These are phyloP conservation scores for Bombylius major DNA, from an alignment of 2,888 invertebrate species.

Conservation along the genomic window DNA sequence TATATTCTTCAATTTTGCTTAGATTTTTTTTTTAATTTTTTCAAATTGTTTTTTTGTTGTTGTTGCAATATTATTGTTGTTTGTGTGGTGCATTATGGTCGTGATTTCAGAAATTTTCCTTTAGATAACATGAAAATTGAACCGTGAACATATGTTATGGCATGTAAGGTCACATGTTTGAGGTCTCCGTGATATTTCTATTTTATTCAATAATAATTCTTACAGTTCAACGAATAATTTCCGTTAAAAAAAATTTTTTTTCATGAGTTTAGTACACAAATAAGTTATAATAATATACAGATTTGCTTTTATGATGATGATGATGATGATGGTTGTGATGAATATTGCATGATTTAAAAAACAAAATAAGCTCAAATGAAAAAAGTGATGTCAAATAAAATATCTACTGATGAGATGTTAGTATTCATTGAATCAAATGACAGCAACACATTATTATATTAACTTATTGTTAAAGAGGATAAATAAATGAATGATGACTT, in stretches of 20 bases:
- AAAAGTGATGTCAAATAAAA: constrained; percentile 4
- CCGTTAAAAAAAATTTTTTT: constrained; percentile 1
- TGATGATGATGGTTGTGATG: no score
- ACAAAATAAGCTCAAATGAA: background rate
- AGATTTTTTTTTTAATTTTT: no score
- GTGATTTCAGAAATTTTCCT: constrained; percentile 9
- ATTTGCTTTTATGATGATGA: no score
- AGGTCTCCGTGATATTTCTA: constrained; percentile 9
- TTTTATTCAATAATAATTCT: constrained; percentile 4
- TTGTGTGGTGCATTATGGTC: background rate
- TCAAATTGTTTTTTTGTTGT: no score
- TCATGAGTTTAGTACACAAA: background rate
- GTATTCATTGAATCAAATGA: background rate
- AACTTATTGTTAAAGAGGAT: no score
- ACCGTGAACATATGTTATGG: constrained; percentile 13
- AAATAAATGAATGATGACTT: no score
- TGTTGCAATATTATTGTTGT: no score
- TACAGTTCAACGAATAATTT: constrained; percentile 6
- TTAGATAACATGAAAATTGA: constrained; percentile 12
- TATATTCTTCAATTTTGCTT: no score
- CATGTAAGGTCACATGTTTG: constrained; percentile 12
- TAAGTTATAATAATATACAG: background rate
- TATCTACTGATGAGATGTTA: constrained; percentile 3
- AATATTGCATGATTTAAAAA: no score
- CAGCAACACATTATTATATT: no score